Evolutionary conservation across 2,113 vertebrate species (phyloP).

Genomic region (Lophochroa leadbeateri): DNA sequence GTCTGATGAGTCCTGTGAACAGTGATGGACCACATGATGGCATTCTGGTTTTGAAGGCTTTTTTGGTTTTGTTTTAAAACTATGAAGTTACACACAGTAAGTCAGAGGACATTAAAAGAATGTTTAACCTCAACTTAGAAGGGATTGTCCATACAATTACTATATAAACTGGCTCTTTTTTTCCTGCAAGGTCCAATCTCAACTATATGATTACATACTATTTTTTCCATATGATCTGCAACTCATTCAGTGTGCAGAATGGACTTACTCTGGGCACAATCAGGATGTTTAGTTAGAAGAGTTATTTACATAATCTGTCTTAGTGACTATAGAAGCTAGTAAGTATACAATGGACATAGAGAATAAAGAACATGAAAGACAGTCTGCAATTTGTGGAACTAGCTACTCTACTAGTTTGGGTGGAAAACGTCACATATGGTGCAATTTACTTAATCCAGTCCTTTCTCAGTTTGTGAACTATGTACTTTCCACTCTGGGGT

Average conservation of each 20-base stretch:
- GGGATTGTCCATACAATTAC: not conserved
- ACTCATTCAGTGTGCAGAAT: not conserved
- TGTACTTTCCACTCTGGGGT: not conserved
- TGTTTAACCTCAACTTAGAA: not conserved
- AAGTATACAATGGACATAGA: not conserved
- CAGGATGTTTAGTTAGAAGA: not conserved
- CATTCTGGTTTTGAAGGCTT: not conserved
- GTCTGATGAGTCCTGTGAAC: not conserved
- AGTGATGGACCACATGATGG: fast-evolving
- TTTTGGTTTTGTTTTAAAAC: not conserved
- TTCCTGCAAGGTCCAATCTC: not conserved
- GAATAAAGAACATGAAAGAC: not conserved
- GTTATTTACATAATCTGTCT: not conserved
- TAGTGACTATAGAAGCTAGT: not conserved
- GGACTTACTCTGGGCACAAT: not conserved
- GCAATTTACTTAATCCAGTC: not conserved
- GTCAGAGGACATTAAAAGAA: not conserved
- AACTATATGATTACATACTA: not conserved
- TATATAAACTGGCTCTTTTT: not conserved
- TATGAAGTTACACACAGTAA: not conserved
- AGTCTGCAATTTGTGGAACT: not conserved
- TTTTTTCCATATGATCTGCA: not conserved
- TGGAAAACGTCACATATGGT: not conserved
- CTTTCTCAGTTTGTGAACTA: not conserved
- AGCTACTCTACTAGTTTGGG: not conserved